Conservation (phyloP, 2,113 vertebrate genomes). For the Gnathonemus longibarbis region DNA sequence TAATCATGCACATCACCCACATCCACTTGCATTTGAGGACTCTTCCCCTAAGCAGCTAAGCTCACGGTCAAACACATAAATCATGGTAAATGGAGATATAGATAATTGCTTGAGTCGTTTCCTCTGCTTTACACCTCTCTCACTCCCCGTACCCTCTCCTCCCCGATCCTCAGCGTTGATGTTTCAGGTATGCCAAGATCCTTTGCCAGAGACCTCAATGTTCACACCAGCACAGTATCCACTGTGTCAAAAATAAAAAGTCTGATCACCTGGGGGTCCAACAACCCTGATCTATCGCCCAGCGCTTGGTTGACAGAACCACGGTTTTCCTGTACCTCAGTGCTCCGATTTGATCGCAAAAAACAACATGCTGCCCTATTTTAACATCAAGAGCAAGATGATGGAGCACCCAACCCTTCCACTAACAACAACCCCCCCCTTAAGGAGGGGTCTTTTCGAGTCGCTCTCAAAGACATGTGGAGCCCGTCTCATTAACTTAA, state of each 20-base stretch:
- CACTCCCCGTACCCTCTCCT: background rate
- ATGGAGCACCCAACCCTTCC: background rate
- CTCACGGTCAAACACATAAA: background rate
- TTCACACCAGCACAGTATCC: slow-evolving; percentile 5
- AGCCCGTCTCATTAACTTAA: background rate
- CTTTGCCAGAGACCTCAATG: background rate
- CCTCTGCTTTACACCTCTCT: background rate
- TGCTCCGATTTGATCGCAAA: slow-evolving; percentile 38
- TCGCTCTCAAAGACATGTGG: background rate
- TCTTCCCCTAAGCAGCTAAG: background rate
- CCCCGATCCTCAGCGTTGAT: background rate
- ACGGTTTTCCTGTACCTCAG: slow-evolving; percentile 36
- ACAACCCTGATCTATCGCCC: slow-evolving; percentile 38
- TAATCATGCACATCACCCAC: background rate
- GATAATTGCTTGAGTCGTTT: background rate
- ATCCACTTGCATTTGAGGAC: background rate
- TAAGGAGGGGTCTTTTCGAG: background rate
- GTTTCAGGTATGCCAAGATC: background rate
- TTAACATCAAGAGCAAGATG: slow-evolving; percentile 33
- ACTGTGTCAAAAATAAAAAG: slow-evolving; percentile 23
- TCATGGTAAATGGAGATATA: background rate
- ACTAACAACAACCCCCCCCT: background rate
- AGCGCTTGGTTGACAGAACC: slow-evolving; percentile 24
- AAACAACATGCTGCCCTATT: slow-evolving; percentile 40
- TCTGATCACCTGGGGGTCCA: slow-evolving; percentile 23